These are phyloP conservation scores for Agelastica alni DNA, from an alignment of 2,888 invertebrate species.

Conservation along the genomic window DNA sequence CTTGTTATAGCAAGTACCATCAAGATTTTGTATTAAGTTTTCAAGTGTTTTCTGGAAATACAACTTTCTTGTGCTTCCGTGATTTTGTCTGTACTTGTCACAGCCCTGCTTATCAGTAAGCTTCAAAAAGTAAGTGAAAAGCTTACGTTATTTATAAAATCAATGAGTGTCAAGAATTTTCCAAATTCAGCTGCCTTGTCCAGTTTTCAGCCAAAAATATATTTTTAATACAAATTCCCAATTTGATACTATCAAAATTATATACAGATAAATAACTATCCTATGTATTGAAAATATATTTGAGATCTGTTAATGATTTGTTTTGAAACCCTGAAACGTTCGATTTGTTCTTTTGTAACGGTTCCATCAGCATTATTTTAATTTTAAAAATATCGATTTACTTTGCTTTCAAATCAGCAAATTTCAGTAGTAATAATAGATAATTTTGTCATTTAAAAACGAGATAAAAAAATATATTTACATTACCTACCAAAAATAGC, in stretches of 20 bases:
- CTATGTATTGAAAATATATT: constrained; percentile 25
- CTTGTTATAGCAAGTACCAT: too few relatives aligned
- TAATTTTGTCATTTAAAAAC: too few relatives aligned
- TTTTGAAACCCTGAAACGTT: constrained; percentile 12
- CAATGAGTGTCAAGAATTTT: constrained; percentile 14
- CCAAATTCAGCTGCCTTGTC: constrained; percentile 20
- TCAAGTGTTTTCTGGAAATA: too few relatives aligned
- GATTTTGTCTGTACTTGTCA: too few relatives aligned
- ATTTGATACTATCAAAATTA: constrained; percentile 24
- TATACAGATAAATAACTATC: constrained; percentile 26
- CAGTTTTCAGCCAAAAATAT: constrained; percentile 14
- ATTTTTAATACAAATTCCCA: constrained; percentile 24
- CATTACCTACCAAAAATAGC: too few relatives aligned
- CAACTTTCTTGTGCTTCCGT: too few relatives aligned
- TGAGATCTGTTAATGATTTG: constrained; percentile 8
- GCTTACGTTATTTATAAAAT: constrained; percentile 16
- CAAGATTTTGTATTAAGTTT: too few relatives aligned
- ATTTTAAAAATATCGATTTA: too few relatives aligned
- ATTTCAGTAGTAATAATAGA: too few relatives aligned
- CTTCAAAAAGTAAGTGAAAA: constrained; percentile 21
- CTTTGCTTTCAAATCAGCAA: too few relatives aligned
- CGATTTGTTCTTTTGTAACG: neutral
- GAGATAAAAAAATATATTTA: too few relatives aligned
- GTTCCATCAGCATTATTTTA: too few relatives aligned
- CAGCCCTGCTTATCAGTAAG: constrained; percentile 22